These are phyloP conservation scores for Glaucopsyche alexis DNA, from an alignment of 2,888 invertebrate species.

Conservation along the genomic window DNA sequence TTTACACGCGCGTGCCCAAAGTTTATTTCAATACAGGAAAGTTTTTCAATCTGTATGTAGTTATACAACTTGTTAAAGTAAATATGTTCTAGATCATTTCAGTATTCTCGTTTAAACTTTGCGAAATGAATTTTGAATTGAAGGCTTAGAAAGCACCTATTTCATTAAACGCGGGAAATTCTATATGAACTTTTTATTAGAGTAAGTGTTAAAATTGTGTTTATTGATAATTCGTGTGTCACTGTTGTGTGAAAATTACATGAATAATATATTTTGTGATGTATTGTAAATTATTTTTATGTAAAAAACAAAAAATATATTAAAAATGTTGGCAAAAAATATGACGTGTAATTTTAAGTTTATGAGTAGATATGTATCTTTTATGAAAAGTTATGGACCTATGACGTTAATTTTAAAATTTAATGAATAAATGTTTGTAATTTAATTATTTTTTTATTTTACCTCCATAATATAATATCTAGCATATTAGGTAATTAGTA, in stretches of 20 bases:
- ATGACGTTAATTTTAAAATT: not conserved
- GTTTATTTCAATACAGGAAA: not conserved
- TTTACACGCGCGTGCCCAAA: not conserved
- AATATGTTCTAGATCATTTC: not conserved
- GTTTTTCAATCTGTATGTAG: constrained; percentile 14
- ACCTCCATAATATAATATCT: not conserved
- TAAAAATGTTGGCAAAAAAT: not conserved
- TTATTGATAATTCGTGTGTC: not conserved
- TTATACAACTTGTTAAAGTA: not conserved
- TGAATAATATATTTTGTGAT: too few relatives aligned
- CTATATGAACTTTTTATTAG: not conserved
- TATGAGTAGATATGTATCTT: not conserved
- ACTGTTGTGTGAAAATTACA: not conserved
- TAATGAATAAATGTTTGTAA: not conserved
- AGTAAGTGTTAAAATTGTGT: not conserved
- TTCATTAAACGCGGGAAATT: not conserved
- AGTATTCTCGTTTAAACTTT: not conserved
- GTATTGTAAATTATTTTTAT: too few relatives aligned
- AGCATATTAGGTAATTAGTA: too few relatives aligned
- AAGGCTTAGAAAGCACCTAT: not conserved
- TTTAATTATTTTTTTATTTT: not conserved
- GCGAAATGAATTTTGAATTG: not conserved
- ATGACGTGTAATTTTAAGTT: not conserved
- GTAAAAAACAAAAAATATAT: not conserved
- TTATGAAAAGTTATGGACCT: not conserved